These are phyloP conservation scores for Drosophila kokeensis DNA, from an alignment of 2,888 invertebrate species.

Conservation along the genomic window DNA sequence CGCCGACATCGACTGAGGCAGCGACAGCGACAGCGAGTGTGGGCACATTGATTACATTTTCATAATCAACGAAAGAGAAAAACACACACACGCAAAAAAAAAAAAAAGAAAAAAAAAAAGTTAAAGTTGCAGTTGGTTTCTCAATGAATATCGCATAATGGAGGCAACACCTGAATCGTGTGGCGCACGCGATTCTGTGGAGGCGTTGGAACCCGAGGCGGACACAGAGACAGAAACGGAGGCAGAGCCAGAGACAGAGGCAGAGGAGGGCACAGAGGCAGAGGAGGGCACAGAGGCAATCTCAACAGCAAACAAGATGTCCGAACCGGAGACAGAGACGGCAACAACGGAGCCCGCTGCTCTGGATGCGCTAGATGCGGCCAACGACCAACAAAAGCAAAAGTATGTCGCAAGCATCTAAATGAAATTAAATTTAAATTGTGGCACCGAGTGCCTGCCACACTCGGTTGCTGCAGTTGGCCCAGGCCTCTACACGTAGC, in stretches of 20 bases:
- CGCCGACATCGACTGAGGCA: slow-evolving; percentile 30
- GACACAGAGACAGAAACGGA: slow-evolving; percentile 48
- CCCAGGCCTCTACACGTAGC: slow-evolving; percentile 2
- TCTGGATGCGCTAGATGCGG: slow-evolving; percentile 30
- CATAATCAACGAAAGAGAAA: slow-evolving; percentile 67
- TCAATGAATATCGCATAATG: slow-evolving; percentile 78
- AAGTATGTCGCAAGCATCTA: slow-evolving; percentile 67
- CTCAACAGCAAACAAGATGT: slow-evolving; percentile 33
- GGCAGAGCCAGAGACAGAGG: slow-evolving; percentile 25
- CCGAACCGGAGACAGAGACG: slow-evolving; percentile 44
- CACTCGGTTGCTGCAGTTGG: neutral
- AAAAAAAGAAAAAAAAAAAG: slow-evolving; percentile 10
- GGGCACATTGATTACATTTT: slow-evolving; percentile 75
- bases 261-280: slow-evolving; percentile 12
- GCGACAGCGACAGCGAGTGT: slow-evolving; percentile 35
- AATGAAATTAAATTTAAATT: slow-evolving; percentile 55
- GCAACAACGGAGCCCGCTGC: slow-evolving; percentile 49
- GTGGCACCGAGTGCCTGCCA: slow-evolving; percentile 17
- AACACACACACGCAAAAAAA: neutral
- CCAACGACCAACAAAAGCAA: slow-evolving; percentile 62
- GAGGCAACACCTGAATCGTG: slow-evolving; percentile 74
- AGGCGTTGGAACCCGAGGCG: slow-evolving; percentile 59
- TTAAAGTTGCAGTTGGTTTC: slow-evolving; percentile 52
- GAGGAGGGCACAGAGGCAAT: slow-evolving; percentile 5
- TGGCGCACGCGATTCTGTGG: slow-evolving; percentile 69